phyloP scores from a whole-genome alignment of 2,888 invertebrate species.

The Yponomeuta plumbellus region DNA sequence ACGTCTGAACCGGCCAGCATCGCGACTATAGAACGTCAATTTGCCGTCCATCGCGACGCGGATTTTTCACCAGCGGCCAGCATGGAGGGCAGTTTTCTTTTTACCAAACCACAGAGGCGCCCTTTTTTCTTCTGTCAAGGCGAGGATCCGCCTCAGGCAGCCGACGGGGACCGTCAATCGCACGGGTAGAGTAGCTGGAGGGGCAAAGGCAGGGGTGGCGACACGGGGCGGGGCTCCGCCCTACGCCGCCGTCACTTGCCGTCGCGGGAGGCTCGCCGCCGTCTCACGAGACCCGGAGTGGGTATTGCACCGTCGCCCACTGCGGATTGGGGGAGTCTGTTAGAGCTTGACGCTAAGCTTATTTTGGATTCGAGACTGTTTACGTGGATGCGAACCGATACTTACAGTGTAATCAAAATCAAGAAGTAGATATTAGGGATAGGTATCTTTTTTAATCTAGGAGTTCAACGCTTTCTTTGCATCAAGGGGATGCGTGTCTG shows the following conservation, averaged over 20 bases:
- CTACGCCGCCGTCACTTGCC: constrained; percentile 83
- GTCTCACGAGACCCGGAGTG: constrained; percentile 53
- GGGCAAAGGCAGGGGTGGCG: constrained; percentile 29
- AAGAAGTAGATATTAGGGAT: too few relatives aligned
- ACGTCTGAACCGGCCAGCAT: too few relatives aligned
- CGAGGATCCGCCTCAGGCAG: neutral
- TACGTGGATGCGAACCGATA: too few relatives aligned
- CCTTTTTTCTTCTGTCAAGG: neutral
- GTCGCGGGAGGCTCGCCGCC: constrained; percentile 82
- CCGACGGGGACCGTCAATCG: constrained; percentile 26
- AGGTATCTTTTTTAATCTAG: too few relatives aligned
- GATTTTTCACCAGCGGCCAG: neutral
- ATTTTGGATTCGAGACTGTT: too few relatives aligned
- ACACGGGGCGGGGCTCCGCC: constrained; percentile 67
- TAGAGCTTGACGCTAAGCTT: neutral
- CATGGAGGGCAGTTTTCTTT: neutral
- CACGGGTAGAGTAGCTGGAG: constrained; percentile 31
- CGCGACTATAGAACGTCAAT: neutral
- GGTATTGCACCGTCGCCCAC: constrained; percentile 49
- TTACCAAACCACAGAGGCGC: neutral
- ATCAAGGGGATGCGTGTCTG: too few relatives aligned
- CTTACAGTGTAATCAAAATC: too few relatives aligned
- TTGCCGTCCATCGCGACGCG: neutral
- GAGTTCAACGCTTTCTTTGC: too few relatives aligned
- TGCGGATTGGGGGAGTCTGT: constrained; percentile 29